phyloP scores from a whole-genome alignment of 2,797 vertebrate species.

The Glossophaga mutica region DNA sequence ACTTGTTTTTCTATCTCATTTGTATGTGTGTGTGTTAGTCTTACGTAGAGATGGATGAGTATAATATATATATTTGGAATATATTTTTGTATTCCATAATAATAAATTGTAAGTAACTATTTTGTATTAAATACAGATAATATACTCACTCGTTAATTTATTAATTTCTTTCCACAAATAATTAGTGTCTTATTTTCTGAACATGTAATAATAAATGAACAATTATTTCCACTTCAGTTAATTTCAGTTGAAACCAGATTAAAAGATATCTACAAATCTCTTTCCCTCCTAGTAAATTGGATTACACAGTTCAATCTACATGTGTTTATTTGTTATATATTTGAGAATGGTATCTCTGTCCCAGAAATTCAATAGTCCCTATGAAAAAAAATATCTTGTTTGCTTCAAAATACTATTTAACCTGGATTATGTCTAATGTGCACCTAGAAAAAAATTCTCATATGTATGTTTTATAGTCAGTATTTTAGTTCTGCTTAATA shows the following conservation, averaged over 20 bases:
- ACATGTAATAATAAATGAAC: neutral
- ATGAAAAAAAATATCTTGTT: neutral
- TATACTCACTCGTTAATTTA: neutral
- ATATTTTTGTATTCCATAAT: neutral
- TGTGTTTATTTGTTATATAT: neutral
- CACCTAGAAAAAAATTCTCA: neutral
- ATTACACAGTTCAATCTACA: neutral
- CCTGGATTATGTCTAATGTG: neutral
- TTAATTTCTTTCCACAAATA: neutral
- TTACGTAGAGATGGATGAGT: neutral
- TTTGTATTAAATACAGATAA: neutral
- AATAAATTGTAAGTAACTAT: neutral
- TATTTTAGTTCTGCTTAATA: neutral
- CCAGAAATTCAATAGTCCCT: neutral
- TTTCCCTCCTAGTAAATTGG: neutral
- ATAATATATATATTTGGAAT: neutral
- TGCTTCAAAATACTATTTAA: neutral
- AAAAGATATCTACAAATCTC: neutral
- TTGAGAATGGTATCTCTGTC: neutral
- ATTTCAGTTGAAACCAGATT: neutral
- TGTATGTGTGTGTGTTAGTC: neutral
- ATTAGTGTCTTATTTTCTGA: neutral
- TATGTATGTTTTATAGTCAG: neutral
- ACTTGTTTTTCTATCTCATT: neutral
- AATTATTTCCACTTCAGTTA: neutral